Conservation (phyloP, 37 sponge, comb jelly and placozoan genomes). For the Mnemiopsis leidyi region DNA sequence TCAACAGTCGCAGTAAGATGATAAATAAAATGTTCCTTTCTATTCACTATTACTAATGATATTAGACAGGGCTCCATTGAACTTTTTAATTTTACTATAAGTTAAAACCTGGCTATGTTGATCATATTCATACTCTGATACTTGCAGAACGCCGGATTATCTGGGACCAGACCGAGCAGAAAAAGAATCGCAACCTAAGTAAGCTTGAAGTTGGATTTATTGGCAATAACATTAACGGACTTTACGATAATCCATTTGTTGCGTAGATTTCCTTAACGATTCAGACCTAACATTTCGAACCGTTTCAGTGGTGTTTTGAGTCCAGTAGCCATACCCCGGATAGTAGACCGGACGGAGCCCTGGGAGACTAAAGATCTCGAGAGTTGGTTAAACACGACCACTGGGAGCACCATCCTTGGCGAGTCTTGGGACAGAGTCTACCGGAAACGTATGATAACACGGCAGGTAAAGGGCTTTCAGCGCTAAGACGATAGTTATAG, state of each 20-base stretch:
- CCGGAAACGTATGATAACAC: slow-evolving; percentile 34
- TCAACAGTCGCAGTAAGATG: no score
- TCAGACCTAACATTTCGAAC: neutral
- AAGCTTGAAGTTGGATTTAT: neutral
- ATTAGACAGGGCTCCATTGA: no score
- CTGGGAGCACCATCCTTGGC: slow-evolving; percentile 13
- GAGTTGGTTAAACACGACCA: slow-evolving; percentile 55
- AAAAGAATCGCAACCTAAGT: neutral
- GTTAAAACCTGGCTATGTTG: no score
- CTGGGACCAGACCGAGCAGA: neutral
- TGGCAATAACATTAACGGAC: no score
- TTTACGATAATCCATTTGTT: no score
- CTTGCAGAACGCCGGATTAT: slow-evolving; percentile 25
- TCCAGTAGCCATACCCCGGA: slow-evolving; percentile 11
- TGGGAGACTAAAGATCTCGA: slow-evolving; percentile 13
- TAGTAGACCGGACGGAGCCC: slow-evolving; percentile 32
- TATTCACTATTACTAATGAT: no score
- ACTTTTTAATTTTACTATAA: neutral
- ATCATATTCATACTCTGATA: no score
- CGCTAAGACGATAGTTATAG: no score
- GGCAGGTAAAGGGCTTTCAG: slow-evolving; percentile 50
- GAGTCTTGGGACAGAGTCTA: slow-evolving; percentile 49
- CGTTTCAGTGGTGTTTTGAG: neutral
- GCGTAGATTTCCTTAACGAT: no score
- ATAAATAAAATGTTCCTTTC: no score